A percentile compares a stretch with the other conserved stretches of the same genome.
phyloP scores from a whole-genome alignment of 2,797 vertebrate species.

The Aldrovandia affinis region DNA sequence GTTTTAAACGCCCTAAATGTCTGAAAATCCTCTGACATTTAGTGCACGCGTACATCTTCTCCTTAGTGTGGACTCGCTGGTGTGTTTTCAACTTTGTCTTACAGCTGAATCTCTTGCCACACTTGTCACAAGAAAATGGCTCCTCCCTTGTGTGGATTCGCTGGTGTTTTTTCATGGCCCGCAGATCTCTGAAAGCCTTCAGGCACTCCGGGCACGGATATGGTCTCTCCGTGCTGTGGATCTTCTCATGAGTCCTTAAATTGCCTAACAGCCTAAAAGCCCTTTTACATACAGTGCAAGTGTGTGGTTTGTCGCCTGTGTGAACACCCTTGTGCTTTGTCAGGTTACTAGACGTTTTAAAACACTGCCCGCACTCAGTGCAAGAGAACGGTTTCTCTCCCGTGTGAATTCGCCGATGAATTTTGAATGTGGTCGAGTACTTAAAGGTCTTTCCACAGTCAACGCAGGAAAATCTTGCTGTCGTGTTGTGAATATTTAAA shows the following conservation, averaged over 20 bases:
- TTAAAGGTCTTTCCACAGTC: not conserved
- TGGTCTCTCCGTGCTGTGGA: slow-evolving; percentile 8
- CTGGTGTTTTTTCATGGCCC: not conserved
- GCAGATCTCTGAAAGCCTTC: not conserved
- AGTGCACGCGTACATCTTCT: not conserved
- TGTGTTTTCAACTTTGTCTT: not conserved
- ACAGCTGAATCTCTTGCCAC: not conserved
- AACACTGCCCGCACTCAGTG: not conserved
- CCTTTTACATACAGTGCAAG: not conserved
- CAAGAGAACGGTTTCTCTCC: not conserved
- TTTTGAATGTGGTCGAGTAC: not conserved
- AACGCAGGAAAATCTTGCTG: not conserved
- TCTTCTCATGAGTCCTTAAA: not conserved
- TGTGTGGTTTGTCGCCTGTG: not conserved
- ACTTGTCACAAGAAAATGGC: not conserved
- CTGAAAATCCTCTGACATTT: not conserved
- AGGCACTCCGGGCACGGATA: not conserved
- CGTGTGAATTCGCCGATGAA: not conserved
- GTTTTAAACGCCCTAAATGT: not conserved
- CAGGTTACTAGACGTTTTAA: not conserved
- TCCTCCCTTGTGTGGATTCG: not conserved
- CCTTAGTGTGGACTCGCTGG: not conserved
- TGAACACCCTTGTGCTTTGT: not conserved
- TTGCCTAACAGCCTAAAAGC: not conserved
- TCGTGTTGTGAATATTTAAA: not conserved